Conservation (phyloP, 2,888 invertebrate species). For the Tethea ocularis region DNA sequence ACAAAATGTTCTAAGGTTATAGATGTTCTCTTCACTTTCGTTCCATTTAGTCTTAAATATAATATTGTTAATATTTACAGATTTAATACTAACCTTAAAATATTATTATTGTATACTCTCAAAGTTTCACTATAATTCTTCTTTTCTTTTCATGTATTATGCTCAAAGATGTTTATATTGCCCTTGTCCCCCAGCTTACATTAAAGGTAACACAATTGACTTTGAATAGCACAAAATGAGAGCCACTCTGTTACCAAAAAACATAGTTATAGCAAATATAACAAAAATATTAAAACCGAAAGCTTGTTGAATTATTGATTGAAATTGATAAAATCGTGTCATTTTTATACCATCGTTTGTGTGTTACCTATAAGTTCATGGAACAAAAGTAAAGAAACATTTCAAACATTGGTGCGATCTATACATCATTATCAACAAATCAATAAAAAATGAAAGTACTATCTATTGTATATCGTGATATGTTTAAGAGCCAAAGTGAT, state of each 20-base stretch:
- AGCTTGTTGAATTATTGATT: not conserved
- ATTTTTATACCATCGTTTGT: not conserved
- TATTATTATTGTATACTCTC: slow-evolving; percentile 55
- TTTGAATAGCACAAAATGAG: slow-evolving; percentile 14
- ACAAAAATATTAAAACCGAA: no score
- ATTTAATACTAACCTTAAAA: slow-evolving; percentile 41
- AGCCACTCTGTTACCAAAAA: not conserved
- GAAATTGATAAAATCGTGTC: not conserved
- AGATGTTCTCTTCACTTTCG: slow-evolving; percentile 70
- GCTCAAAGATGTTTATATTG: slow-evolving; percentile 11
- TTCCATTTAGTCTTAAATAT: slow-evolving; percentile 58
- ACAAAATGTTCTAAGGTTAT: slow-evolving; percentile 58
- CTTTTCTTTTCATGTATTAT: slow-evolving; percentile 24
- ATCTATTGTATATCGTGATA: slow-evolving; percentile 56
- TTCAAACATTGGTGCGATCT: slow-evolving; percentile 42
- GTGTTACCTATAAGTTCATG: slow-evolving; percentile 45
- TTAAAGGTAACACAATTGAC: slow-evolving; percentile 31
- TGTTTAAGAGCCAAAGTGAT: slow-evolving; percentile 46
- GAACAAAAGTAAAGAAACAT: slow-evolving; percentile 77
- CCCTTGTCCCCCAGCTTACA: slow-evolving; percentile 15
- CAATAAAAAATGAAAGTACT: slow-evolving; percentile 23
- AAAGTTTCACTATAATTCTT: slow-evolving; percentile 31
- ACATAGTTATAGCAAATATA: no score
- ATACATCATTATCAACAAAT: slow-evolving; percentile 28
- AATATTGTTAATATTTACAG: slow-evolving; percentile 58